Conservation (phyloP, 2,797 vertebrate species). For the Parambassis ranga region DNA sequence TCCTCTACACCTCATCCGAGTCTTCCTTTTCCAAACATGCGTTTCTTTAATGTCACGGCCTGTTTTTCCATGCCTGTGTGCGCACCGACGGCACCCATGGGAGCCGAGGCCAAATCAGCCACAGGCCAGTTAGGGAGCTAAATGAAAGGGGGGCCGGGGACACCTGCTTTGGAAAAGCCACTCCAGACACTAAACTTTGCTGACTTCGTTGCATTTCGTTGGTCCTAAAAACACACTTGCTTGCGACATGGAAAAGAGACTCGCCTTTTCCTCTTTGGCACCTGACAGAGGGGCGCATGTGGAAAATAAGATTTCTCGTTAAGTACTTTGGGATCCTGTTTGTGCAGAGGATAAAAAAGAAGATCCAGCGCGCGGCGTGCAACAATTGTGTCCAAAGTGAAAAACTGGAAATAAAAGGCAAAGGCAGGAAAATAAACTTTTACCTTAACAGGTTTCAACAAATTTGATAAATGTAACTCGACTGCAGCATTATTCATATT, state of each 20-base stretch:
- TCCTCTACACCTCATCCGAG: constrained; percentile 92
- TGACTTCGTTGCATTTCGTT: constrained; percentile 76
- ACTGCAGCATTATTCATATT: background rate
- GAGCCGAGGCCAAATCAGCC: constrained; percentile 70
- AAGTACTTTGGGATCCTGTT: constrained; percentile 72
- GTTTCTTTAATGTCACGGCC: constrained; percentile 91
- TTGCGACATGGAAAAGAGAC: constrained; percentile 75
- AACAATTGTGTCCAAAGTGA: constrained; percentile 30
- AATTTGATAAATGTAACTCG: background rate
- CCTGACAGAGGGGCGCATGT: constrained; percentile 59
- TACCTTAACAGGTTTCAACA: background rate
- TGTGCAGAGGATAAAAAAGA: constrained; percentile 53
- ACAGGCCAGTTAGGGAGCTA: constrained; percentile 54
- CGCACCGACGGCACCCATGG: constrained; percentile 84
- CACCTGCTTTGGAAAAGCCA: constrained; percentile 87
- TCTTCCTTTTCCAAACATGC: constrained; percentile 96
- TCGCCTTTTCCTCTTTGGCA: constrained; percentile 77
- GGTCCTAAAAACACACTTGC: constrained; percentile 73
- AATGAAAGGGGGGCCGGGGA: constrained; percentile 51
- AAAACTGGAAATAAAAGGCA: background rate
- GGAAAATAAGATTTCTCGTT: constrained; percentile 77
- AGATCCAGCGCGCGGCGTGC: constrained; percentile 6
- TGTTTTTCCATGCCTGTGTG: constrained; percentile 92
- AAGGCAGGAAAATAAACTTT: background rate
- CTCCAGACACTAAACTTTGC: constrained; percentile 72